Base-by-base conservation (phyloP, 2,113 vertebrate species). In the Agapornis roseicollis region DNA sequence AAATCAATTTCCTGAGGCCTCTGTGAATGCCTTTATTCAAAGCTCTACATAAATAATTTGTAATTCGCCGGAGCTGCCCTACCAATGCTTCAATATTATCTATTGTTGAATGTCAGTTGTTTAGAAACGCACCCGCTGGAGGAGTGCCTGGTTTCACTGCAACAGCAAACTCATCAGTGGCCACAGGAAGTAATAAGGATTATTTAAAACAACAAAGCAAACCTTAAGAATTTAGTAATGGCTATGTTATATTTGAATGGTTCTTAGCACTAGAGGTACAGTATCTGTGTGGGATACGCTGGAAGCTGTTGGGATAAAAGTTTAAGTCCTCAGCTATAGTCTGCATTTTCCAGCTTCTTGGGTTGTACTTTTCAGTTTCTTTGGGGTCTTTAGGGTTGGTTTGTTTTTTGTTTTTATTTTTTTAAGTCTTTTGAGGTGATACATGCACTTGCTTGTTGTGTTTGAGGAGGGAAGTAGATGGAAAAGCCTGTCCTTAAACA, bases 1-100 rank as follows among this genome's bases (percentile, higher is more conserved):
- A 96, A 96, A 94, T 84, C n/a, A 49, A 63, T 68, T 97, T 95
- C 88, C 88, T 53, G 85, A 88, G 39, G 35, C 90, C 79, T 81
- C 55, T 90, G 80, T 88, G 77, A 85, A 76, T 39, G 83, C 78
- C 50, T 88, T 86, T 94, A 84, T 94, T 93, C 72, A 42, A 47
- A 85, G 63, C 81, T 95, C 91, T 93, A n/a, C 71, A 17, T 84
- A 81, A 86, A 17, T 84, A 81, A 86, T 47, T 76, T 64, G 80
- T 80, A 56, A 15, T 77, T 80, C 76, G 91, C 47, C 2, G 4
- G 78, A 82, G 80, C 82, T 94, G 74, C 72, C 60, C 85, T 84
- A 20, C 77, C 85, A 88, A 2, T 33, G 64, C 76, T 80, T 91
- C 93, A 80, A 0, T 95, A 93, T 83, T 66, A 70, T 63, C 93